Evolutionary conservation across 1,140 invertebrate species (phyloP), one percentile per base, ranked within the genome.

Genomic region (Antheraea pernyi): DNA sequence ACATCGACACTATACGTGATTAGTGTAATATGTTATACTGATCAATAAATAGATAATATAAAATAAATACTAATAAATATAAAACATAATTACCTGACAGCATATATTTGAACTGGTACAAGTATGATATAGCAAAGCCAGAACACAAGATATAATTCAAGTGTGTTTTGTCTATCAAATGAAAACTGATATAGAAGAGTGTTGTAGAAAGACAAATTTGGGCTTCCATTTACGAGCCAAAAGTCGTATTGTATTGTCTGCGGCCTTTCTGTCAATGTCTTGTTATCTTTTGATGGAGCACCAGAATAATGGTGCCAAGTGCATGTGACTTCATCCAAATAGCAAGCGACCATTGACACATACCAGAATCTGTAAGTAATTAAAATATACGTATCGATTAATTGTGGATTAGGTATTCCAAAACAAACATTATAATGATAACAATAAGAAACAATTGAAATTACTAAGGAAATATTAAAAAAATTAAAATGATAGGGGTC

Each of bases 171-270:
- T 86, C 96, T 95, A 88, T 99, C 98, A 93, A 98, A 99, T 3
- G 98, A 99, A 89, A 99, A 99, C 88, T 99, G 98, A 93, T 98
- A 98, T 71, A 97, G 95, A 78, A 99, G 94, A 69, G 96, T 96
- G 89, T 97, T 98, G 73, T 96, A 96, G 22, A 95, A 94, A 68
- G 96, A 97, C 71, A 94, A 93, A 81, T 97, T 97, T 0, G 98
- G 98, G 92, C 98, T 97, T 59, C 98, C 98, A 94, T 99, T 99
- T 0, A 99, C 98, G 30, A 99, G 93, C 96, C 98, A 98, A 71
- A 99, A 96, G 88, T 99, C 97, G 91, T 99, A 99, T 53, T 97
- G 92, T 16, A 99, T 89, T 58, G 71, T 82, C 72, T 92, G 88
- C 16, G 86, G 82, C 39, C 68, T 80, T 7, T 86, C 74, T 30